phyloP scores from a whole-genome alignment of 2,888 invertebrate species.

The Euspilapteryx auroguttella region DNA sequence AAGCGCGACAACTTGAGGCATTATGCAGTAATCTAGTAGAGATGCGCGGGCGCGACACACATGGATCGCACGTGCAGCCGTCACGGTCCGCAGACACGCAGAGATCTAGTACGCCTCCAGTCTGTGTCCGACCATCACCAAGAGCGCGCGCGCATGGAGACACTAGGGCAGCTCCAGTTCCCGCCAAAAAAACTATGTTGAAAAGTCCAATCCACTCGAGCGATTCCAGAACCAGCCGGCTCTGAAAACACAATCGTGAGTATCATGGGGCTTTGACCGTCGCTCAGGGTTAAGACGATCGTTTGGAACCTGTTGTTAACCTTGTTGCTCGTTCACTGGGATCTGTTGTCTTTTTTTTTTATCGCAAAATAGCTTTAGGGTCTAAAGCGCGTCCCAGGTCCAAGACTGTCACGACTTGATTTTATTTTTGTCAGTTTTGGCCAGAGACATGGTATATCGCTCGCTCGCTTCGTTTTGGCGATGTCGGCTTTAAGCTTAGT shows the following conservation, averaged over 20 bases:
- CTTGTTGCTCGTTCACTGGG: conserved; percentile 13
- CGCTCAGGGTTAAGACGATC: conserved; percentile 20
- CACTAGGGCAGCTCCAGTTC: not conserved
- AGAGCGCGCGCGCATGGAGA: conserved; percentile 32
- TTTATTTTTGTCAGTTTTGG: not conserved
- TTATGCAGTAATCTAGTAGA: conserved; percentile 11
- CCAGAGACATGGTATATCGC: no score
- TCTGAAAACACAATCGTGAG: not conserved
- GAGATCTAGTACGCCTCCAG: no score
- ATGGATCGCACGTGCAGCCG: conserved; percentile 51
- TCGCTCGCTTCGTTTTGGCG: no score
- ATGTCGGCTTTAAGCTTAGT: no score
- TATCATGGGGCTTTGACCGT: conserved; percentile 21
- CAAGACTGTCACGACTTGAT: no score
- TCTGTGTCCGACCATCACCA: conserved; percentile 38
- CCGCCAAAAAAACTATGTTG: not conserved
- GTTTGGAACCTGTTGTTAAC: conserved; percentile 37
- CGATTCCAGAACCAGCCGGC: not conserved
- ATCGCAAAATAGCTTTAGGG: not conserved
- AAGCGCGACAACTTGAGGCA: no score
- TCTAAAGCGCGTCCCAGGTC: no score
- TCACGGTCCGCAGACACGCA: conserved; percentile 46
- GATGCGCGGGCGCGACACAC: conserved; percentile 35
- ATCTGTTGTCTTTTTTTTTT: not conserved
- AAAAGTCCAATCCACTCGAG: conserved; percentile 4